Evolutionary conservation across 2,113 vertebrate species (phyloP).

Genomic region (Corythornis cristatus): DNA sequence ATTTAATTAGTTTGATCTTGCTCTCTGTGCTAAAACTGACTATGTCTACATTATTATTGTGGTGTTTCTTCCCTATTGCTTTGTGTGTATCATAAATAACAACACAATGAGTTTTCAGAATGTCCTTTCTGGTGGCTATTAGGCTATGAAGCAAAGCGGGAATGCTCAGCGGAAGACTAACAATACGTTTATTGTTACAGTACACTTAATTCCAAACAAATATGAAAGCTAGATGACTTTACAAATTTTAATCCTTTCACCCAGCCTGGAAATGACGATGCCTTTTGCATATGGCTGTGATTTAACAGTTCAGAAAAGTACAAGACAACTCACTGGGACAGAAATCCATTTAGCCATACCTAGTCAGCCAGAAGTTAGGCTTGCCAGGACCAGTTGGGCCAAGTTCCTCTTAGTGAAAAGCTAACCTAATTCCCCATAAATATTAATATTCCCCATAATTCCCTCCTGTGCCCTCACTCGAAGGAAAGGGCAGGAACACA

Average conservation of each 20-base stretch:
- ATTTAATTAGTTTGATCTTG: slow-evolving; percentile 55
- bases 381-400: background rate
- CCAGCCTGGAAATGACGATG: background rate
- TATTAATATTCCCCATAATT: too few species aligned
- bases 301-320: background rate
- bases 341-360: background rate
- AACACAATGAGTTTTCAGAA: slow-evolving; percentile 45
- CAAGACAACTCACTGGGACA: background rate
- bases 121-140: slow-evolving; percentile 23
- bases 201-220: slow-evolving; percentile 21
- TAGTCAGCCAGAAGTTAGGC: background rate
- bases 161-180: slow-evolving; percentile 21
- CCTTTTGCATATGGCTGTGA: background rate
- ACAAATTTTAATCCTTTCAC: slow-evolving; percentile 20
- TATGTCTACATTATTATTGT: slow-evolving; percentile 28
- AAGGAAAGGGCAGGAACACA: background rate
- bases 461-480: background rate
- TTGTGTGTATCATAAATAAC: slow-evolving; percentile 55
- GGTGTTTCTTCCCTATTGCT: slow-evolving; percentile 28
- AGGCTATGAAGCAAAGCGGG: slow-evolving; percentile 37
- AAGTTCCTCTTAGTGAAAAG: background rate
- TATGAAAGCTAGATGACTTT: slow-evolving; percentile 20
- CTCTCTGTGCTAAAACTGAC: slow-evolving; percentile 21
- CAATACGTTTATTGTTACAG: slow-evolving; percentile 42
- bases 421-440: too few species aligned